Base-by-base conservation (phyloP, 2,888 invertebrate genomes). In the Drosophila helvetica region DNA sequence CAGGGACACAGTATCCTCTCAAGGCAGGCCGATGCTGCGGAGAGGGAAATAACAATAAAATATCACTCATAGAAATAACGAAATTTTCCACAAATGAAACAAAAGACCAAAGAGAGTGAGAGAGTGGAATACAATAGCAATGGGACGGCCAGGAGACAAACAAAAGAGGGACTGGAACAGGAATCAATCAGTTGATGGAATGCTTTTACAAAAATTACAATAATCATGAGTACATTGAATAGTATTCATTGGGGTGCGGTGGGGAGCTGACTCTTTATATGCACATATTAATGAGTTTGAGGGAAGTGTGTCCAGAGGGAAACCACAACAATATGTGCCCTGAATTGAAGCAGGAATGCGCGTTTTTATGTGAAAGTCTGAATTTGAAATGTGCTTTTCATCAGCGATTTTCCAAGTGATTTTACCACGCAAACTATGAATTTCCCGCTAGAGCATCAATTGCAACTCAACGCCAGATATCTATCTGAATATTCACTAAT, bases 171-270 rank as follows among this genome's bases (percentile, higher is more conserved):
- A 50, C 25, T 53, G 22, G 17, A 56, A 61, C 56, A 48, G 56
- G 67, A 77, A 75, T 74, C 86, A 83, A 83, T 83, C 83, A 79
- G 80, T 60, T 86, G 77, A 83, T 83, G 80, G 79, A 74, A 77
- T 70, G 79, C 83, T 83, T 82, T 83, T 73, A 80, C 54, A 74
- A 77, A 75, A 59, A 80, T 71, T 78, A 74, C 50, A 78, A 78
- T 80, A 85, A 81, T 69, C 60, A 67, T 43, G 15, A 61, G 55
- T 43, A 57, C 53, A 45, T 17, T 12, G 10, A 19, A 22, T 15
- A 58, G 9, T 47, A 50, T 38, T 45, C 18, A 30, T 2, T 10
- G 48, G 9, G 12, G 10, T 0, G 48, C 15, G 15, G 8, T 2
- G 12, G 17, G 25, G n/a, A 3, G 15, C 10, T 7, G 2, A n/a